Base-by-base conservation (phyloP, 2,888 invertebrate genomes). In the Ashinkailepas kermadecensis region DNA sequence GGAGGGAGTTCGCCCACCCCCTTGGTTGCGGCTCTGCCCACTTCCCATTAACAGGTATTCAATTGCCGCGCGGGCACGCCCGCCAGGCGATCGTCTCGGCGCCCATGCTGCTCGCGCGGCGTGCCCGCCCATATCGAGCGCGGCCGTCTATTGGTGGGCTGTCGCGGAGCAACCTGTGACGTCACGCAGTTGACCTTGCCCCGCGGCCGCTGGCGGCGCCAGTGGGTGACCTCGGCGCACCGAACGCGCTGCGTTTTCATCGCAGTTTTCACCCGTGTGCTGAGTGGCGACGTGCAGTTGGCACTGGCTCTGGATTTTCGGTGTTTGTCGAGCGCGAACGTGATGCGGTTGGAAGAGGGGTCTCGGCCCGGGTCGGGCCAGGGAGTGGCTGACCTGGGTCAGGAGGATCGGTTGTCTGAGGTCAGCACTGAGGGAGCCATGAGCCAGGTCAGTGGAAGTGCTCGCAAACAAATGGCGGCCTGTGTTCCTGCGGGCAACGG, bases 121-220 rank as follows among this genome's bases (percentile, higher is more conserved):
- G 74, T 74, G 56, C 74, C 74, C 21, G 23, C 15, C 74, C 10
- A 3, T 74, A 74, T 74, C 74, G 74, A 74, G 21, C 74, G 74
- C 21, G 21, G 21, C 6, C 56, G 74, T 56, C 21, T 54, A 74
- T 74, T 74, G 74, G 74, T 56, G 10, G 74, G 10, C 74, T 21
- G 74, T 74, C 56, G 74, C 74, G 21, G 18, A 6, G 74, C 74
- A 74, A 74, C 74, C 54, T 21, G 56, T 74, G 74, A 74, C 74
- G 74, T 74, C 74, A 74, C 54, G 2, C 12, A 74, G 70, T 18
- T 54, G 74, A 74, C 74, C 74, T 74, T 74, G 74, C 15, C 74
- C 56, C 8, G 21, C 18, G 54, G 56, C 8, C 56, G 54, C 74
- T 10, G 10, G 74, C 54, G 54, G 56, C 74, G 21, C 4, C 54